A percentile compares a stretch with the other conserved stretches of the same genome.
These are phyloP conservation scores for Proteles cristata DNA, from an alignment of 2,113 vertebrate species.

Conservation along the genomic window DNA sequence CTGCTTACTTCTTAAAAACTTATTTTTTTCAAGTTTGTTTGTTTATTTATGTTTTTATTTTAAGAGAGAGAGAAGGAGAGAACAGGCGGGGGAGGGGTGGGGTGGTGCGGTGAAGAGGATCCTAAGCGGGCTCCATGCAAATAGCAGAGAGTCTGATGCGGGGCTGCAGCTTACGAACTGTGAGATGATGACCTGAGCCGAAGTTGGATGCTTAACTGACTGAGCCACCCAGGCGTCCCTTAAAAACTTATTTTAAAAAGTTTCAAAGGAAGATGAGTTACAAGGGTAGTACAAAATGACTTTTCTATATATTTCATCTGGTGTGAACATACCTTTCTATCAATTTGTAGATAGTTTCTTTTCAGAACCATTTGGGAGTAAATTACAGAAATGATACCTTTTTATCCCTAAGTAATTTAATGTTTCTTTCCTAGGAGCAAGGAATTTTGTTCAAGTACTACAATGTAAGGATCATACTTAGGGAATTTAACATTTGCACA, in stretches of 20 bases:
- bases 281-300: background rate
- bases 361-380: background rate
- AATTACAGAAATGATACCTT: background rate
- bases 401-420: background rate
- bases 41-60: too few relatives aligned
- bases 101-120: too few relatives aligned
- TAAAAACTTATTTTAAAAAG: background rate
- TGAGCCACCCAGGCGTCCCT: background rate
- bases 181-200: too few relatives aligned
- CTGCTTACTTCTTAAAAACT: background rate
- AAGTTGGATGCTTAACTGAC: too few relatives aligned
- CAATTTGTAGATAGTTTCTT: background rate
- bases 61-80: too few relatives aligned
- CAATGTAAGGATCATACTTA: background rate
- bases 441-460: background rate
- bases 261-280: background rate
- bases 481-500: background rate
- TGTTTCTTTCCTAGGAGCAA: conserved; percentile 15
- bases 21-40: background rate
- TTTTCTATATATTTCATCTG: background rate
- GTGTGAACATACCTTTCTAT: background rate
- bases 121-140: too few relatives aligned
- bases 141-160: too few relatives aligned
- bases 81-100: too few relatives aligned
- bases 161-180: too few relatives aligned